Evolutionary conservation across 2,113 vertebrate species (phyloP).

Genomic region (Bubo bubo): DNA sequence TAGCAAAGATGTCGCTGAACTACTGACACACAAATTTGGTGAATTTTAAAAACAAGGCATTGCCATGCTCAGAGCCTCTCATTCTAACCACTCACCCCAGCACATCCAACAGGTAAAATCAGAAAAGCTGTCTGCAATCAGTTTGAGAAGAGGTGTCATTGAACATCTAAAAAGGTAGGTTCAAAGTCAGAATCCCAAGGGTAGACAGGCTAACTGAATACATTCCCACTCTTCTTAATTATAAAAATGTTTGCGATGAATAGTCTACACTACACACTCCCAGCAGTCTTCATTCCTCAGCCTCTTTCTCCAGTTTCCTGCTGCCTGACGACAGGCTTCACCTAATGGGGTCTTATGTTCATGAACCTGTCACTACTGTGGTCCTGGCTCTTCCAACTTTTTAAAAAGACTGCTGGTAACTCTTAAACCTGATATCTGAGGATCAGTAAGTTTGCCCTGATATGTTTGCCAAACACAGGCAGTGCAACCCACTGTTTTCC

Average conservation of each 20-base stretch:
- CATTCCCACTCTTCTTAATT: neutral
- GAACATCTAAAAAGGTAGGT: neutral
- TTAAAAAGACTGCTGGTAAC: neutral
- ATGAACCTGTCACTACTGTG: neutral
- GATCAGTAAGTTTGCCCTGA: neutral
- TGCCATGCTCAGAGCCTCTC: neutral
- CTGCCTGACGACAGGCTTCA: neutral
- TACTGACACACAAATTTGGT: neutral
- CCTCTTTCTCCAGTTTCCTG: neutral
- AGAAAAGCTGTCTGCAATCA: neutral
- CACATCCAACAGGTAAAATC: neutral
- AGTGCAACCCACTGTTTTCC: neutral
- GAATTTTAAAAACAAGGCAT: neutral
- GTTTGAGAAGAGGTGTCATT: neutral
- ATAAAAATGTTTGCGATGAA: neutral
- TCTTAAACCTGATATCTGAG: neutral
- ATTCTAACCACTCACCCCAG: neutral
- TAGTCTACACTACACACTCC: rapidly evolving
- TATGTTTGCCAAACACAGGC: neutral
- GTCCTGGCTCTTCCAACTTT: neutral
- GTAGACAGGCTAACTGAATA: neutral
- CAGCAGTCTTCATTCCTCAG: neutral
- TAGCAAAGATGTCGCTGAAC: neutral
- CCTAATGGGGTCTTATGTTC: neutral
- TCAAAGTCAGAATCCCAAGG: neutral